Percentiles rank a stretch among this genome's conserved stretches.
Conservation (phyloP, 2,888 invertebrate genomes). For the Tetranychus piercei region DNA sequence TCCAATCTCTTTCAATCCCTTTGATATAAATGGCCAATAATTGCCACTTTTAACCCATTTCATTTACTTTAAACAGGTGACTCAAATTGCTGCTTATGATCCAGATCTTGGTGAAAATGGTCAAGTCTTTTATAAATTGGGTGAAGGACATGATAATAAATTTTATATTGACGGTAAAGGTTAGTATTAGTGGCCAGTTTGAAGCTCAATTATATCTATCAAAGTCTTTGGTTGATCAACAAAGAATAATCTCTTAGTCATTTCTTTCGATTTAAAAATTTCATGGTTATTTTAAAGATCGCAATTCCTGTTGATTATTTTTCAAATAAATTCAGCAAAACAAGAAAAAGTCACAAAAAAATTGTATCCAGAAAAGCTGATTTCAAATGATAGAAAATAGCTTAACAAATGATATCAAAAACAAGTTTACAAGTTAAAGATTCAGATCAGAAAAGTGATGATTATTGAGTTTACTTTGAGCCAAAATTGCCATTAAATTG, state of each 20-base stretch:
- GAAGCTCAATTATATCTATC: neutral
- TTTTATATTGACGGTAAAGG: slow-evolving; percentile 61
- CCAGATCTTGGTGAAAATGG: slow-evolving; percentile 70
- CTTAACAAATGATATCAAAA: no score
- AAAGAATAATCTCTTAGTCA: neutral
- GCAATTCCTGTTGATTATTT: no score
- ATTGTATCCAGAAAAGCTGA: no score
- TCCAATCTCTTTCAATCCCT: neutral
- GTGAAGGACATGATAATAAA: slow-evolving; percentile 35
- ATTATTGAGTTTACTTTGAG: no score
- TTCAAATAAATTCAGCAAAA: no score
- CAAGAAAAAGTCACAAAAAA: no score
- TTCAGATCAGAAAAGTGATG: no score
- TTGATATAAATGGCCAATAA: neutral
- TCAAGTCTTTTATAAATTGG: slow-evolving; percentile 54
- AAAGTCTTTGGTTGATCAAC: neutral
- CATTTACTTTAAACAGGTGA: slow-evolving; percentile 35
- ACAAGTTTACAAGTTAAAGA: no score
- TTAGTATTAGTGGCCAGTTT: slow-evolving; percentile 16
- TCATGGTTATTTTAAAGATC: no score
- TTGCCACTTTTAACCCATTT: neutral
- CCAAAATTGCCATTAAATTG: no score
- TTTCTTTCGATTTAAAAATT: no score
- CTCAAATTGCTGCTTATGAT: slow-evolving; percentile 61
- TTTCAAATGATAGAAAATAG: no score